A percentile compares a stretch with the other conserved stretches of the same genome.
These are phyloP conservation scores for Vombatus ursinus DNA, from an alignment of 2,113 vertebrate species.

Conservation along the genomic window DNA sequence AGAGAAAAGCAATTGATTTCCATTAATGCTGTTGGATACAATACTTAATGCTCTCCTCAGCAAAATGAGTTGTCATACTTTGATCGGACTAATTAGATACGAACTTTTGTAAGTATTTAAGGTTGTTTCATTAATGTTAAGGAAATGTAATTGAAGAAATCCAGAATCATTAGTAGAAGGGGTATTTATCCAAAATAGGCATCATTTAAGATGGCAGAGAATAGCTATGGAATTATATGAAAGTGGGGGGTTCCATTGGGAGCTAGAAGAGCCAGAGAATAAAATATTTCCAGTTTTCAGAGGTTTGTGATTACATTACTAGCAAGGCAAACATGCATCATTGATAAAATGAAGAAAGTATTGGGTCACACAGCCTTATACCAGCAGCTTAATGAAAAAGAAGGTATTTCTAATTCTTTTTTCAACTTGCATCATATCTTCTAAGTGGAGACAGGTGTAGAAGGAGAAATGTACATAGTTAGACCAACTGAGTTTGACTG, in stretches of 20 bases:
- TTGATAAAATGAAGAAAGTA: background rate
- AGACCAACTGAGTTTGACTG: background rate
- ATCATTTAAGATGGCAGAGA: background rate
- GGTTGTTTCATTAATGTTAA: background rate
- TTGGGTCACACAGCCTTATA: background rate
- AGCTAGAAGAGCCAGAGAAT: background rate
- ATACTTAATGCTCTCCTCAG: background rate
- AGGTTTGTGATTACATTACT: background rate
- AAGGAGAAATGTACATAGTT: background rate
- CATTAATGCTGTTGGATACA: background rate
- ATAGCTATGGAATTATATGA: background rate
- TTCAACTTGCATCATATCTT: background rate
- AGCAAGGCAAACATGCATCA: background rate
- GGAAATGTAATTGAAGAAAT: background rate
- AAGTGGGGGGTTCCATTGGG: background rate
- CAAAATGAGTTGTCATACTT: background rate
- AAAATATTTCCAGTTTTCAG: background rate
- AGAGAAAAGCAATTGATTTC: background rate
- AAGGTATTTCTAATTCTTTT: background rate
- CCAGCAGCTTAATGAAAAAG: background rate
- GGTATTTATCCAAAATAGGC: background rate
- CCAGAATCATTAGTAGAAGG: background rate
- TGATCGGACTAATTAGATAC: background rate
- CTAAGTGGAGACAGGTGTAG: background rate
- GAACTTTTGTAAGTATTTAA: background rate